A percentile compares a stretch with the other conserved stretches of the same genome.
Conservation (phyloP, 2,888 invertebrate species). For the Phorcus lineatus region DNA sequence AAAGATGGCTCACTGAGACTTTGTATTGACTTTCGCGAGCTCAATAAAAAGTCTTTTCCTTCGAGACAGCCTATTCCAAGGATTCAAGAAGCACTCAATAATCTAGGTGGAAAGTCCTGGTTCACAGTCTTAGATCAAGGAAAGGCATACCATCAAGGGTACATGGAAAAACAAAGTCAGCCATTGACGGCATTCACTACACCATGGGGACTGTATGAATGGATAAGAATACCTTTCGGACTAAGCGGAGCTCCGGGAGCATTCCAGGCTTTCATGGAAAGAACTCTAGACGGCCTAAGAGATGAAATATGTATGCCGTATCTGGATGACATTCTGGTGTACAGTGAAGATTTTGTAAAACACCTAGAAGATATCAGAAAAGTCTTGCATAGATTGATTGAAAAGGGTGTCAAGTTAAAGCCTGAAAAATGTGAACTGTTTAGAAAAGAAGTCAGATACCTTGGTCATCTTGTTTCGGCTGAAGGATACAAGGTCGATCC, state of each 20-base stretch:
- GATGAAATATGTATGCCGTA: constrained; percentile 21
- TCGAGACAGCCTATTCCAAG: constrained; percentile 37
- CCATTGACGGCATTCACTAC: constrained; percentile 40
- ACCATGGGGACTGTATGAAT: constrained; percentile 37
- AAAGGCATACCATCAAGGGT: constrained; percentile 39
- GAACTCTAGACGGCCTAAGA: constrained; percentile 25
- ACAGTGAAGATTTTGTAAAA: not conserved
- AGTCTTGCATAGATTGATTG: not conserved
- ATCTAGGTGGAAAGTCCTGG: not conserved
- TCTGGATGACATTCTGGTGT: constrained; percentile 6
- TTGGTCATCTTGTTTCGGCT: constrained; percentile 3
- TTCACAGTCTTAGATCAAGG: constrained; percentile 36
- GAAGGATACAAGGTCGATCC: not conserved
- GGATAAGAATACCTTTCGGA: constrained; percentile 35
- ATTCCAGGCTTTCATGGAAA: constrained; percentile 34
- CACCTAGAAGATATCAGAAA: not conserved
- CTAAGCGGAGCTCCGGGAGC: constrained; percentile 31
- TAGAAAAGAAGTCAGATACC: not conserved
- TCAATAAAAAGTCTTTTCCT: constrained; percentile 32
- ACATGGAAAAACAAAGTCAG: constrained; percentile 27
- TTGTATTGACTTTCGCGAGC: constrained; percentile 39
- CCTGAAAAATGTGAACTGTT: not conserved
- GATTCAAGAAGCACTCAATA: not conserved
- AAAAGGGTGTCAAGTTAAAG: not conserved
- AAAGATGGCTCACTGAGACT: not conserved